Conservation (phyloP, 2,113 vertebrate species). For the Okapia johnstoni region DNA sequence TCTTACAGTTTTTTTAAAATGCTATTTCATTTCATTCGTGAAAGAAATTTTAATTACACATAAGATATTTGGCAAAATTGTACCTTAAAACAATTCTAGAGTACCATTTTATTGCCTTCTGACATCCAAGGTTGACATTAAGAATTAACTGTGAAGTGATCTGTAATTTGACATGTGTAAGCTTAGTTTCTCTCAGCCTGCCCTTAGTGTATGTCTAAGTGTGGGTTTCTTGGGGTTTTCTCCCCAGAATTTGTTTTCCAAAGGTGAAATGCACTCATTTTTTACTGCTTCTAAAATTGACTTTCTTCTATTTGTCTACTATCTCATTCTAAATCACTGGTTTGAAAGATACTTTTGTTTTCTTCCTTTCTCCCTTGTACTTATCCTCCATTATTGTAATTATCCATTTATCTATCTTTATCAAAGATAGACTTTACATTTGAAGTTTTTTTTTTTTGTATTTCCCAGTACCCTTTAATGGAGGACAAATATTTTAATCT, state of each 20-base stretch:
- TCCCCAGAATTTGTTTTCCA: not conserved
- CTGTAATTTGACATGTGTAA: not conserved
- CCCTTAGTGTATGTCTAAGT: not conserved
- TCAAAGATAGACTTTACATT: not conserved
- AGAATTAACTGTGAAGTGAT: not conserved
- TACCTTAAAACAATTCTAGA: not conserved
- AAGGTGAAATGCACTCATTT: not conserved
- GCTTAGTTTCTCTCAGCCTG: not conserved
- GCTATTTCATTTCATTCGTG: not conserved
- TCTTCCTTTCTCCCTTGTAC: not conserved
- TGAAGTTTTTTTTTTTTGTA: not conserved
- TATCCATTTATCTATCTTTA: not conserved
- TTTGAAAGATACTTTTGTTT: not conserved
- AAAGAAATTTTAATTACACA: not conserved
- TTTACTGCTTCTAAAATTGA: not conserved
- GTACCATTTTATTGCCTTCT: not conserved
- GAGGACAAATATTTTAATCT: not conserved
- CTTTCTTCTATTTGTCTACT: not conserved
- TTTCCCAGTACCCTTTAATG: not conserved
- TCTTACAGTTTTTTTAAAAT: not conserved
- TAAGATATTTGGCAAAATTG: not conserved
- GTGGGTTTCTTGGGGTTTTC: not conserved
- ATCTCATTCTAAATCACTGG: not conserved
- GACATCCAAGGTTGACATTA: not conserved
- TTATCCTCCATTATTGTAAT: not conserved